Evolutionary conservation across 2,797 vertebrate genomes (phyloP).

Genomic region (Takifugu ocellatus): DNA sequence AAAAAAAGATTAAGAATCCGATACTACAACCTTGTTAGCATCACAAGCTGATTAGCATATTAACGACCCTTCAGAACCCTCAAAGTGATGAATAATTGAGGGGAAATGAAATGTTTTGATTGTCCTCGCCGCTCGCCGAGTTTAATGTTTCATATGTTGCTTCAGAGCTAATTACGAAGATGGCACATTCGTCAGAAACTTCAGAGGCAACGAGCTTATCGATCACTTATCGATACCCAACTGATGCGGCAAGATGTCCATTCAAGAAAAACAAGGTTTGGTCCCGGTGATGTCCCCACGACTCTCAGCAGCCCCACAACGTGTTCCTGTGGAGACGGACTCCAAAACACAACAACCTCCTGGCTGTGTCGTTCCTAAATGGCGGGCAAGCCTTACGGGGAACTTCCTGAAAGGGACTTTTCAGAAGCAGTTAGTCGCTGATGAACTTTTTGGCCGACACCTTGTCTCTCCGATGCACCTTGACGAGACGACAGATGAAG

Average conservation of each 20-base stretch:
- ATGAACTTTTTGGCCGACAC: conserved; percentile 57
- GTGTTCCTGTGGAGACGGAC: conserved; percentile 87
- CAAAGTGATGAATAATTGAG: conserved; percentile 99
- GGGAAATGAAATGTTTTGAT: conserved; percentile 99
- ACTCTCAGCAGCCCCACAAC: conserved; percentile 85
- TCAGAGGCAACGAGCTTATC: conserved; percentile 65
- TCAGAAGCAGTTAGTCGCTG: background rate
- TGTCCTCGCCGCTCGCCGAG: conserved; percentile 88
- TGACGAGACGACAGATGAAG: conserved; percentile 70
- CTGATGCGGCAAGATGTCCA: too few species aligned
- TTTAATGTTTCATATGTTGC: conserved; percentile 96
- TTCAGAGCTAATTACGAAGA: conserved; percentile 94
- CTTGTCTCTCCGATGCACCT: conserved; percentile 77
- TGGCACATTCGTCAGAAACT: conserved; percentile 89
- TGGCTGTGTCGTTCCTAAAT: too few species aligned
- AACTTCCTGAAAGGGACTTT: background rate
- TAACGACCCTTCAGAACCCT: conserved; percentile 97
- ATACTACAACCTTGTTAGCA: conserved; percentile 96
- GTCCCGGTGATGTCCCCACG: background rate
- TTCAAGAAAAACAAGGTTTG: conserved; percentile 4
- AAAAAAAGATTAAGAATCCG: conserved; percentile 78
- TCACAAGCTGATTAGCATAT: conserved; percentile 95
- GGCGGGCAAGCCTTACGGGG: too few species aligned
- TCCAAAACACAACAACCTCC: conserved; percentile 82
- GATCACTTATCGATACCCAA: conserved; percentile 31